Evolutionary conservation across 2,797 vertebrate species (phyloP).

Genomic region (Eidolon dupreanum): DNA sequence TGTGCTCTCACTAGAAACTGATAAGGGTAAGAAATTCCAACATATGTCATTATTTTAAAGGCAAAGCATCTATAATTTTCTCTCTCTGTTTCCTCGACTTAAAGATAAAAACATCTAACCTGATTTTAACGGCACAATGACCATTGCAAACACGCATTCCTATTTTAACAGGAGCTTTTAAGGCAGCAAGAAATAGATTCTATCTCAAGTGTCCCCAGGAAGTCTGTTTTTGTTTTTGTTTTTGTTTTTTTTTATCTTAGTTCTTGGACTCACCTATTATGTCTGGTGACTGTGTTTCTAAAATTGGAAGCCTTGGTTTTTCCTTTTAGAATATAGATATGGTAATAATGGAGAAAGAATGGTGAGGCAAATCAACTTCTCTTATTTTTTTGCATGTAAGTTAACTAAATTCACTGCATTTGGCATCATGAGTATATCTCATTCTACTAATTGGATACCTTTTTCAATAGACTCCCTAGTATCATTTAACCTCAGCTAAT

Average conservation of each 20-base stretch:
- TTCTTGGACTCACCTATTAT: neutral
- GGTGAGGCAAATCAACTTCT: neutral
- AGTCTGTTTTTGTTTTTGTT: neutral
- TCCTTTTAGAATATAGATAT: neutral
- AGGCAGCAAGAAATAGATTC: neutral
- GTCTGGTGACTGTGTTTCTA: neutral
- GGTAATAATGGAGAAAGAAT: neutral
- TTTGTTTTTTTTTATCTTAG: neutral
- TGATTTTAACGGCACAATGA: neutral
- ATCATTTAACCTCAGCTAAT: neutral
- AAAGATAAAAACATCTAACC: neutral
- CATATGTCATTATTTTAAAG: neutral
- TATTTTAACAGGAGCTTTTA: neutral
- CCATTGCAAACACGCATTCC: neutral
- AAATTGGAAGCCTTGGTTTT: neutral
- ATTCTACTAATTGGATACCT: neutral
- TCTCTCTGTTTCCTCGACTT: neutral
- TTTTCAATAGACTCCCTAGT: neutral
- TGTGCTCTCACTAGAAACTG: neutral
- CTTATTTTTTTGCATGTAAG: neutral
- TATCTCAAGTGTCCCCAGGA: neutral
- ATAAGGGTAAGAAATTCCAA: neutral
- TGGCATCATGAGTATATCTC: neutral
- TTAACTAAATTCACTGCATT: neutral
- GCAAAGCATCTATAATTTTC: neutral